Conservation (phyloP, 2,113 vertebrate species). For the Coregonus clupeaformis region DNA sequence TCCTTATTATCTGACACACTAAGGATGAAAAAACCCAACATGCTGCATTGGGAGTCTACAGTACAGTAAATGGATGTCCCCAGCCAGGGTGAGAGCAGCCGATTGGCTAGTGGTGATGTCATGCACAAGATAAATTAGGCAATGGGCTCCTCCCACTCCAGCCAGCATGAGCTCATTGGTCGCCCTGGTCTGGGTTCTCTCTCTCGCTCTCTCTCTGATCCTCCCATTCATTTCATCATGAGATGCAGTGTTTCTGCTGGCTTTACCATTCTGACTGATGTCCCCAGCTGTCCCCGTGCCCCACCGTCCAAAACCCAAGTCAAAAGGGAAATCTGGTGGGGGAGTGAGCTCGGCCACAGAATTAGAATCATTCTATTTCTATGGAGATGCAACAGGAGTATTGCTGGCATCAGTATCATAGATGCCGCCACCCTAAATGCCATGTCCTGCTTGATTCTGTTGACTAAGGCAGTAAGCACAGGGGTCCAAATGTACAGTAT, state of each 20-base stretch:
- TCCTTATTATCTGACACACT: neutral
- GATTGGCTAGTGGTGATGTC: conserved; percentile 70
- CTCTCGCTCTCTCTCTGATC: neutral
- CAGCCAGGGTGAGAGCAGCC: conserved; percentile 17
- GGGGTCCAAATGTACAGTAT: no score
- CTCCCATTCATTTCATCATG: conserved; percentile 27
- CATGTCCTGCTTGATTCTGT: no score
- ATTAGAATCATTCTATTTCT: neutral
- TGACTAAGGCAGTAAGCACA: no score
- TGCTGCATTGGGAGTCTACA: no score
- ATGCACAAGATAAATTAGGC: conserved; percentile 68
- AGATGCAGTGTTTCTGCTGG: conserved; percentile 8
- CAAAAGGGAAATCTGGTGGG: no score
- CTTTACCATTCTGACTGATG: neutral
- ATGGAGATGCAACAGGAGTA: neutral
- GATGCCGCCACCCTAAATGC: no score
- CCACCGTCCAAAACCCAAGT: neutral
- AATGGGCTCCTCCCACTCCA: conserved; percentile 34
- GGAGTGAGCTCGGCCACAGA: neutral
- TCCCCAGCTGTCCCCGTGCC: no score
- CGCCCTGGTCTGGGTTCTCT: conserved; percentile 52
- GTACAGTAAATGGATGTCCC: no score
- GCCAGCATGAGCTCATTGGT: conserved; percentile 67
- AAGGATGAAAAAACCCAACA: neutral
- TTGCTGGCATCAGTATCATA: neutral